Evolutionary conservation across 1,140 invertebrate species (phyloP), one percentile per base, ranked within the genome.

Genomic region (Magallana gigas): DNA sequence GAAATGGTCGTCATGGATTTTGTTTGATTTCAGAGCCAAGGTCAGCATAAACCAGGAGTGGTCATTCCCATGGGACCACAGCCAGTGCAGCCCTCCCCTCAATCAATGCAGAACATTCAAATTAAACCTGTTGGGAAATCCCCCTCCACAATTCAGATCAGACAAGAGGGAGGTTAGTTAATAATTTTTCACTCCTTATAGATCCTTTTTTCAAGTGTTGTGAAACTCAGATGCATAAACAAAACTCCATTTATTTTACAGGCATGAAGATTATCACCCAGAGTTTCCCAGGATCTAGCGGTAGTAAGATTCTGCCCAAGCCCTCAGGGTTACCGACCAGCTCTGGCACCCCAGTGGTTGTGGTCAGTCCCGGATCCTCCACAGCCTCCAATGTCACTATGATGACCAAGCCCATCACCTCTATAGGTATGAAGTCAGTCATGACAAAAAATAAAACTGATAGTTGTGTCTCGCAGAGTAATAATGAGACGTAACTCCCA

Each of bases 191-290:
- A 48, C 36, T 48, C 36, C 36, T 48, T 5, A 48, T 23, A 48
- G 36, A 3, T 48, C 36, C 36, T 48, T 48, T 48, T 48, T 48
- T 48, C 36, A 48, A 48, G 2, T 48, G 1, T 5, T 5, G 36
- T 48, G 36, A 48, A 48, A 48, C 36, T 4, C 36, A 48, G 36
- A 5, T 48, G 5, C 36, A 48, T 5, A 48, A 5, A 48, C 36
- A 48, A 2, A 48, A 64, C 18, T 64, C 62, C 2, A 64, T 16
- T 62, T 16, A 16, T 64, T n/a, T 57, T 83, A 8, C 87, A 94
- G 94, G 94, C 83, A 94, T 95, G 92, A 95, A 95, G 89, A 95
- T 95, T 11, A 95, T 95, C 14, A 94, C 93, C 1, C 93, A 94
- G 89, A 92, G 91, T 89, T 29, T 90, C 48, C 90, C 91, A 59